Percentiles rank a stretch among this genome's conserved stretches.
These are phyloP conservation scores for Drosophila pullipes DNA, from an alignment of 2,888 invertebrate species.

Conservation along the genomic window DNA sequence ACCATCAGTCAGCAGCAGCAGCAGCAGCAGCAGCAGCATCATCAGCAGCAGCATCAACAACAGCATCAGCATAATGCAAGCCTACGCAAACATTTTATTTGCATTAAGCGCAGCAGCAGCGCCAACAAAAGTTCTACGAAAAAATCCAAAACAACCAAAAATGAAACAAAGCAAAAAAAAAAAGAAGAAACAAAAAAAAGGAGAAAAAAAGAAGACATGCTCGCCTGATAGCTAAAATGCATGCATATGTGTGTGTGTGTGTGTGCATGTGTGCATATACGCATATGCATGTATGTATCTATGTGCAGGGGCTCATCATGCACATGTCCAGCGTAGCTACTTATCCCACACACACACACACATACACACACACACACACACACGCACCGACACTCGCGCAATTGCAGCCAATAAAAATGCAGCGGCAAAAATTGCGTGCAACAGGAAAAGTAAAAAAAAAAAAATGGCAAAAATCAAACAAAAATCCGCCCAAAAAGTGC, in stretches of 20 bases:
- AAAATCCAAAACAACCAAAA: constrained; percentile 39
- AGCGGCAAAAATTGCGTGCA: constrained; percentile 83
- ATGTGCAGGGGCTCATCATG: constrained; percentile 25
- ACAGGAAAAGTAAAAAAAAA: constrained; percentile 51
- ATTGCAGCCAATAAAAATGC: constrained; percentile 86
- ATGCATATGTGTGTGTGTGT: constrained; percentile 47
- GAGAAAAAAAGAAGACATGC: constrained; percentile 38
- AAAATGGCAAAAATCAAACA: constrained; percentile 66
- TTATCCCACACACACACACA: constrained; percentile 58
- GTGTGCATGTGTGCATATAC: constrained; percentile 9
- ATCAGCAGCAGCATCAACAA: constrained; percentile 3
- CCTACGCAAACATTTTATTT: constrained; percentile 84
- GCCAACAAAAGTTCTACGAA: constrained; percentile 45
- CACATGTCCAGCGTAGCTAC: constrained; percentile 71
- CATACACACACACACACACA: constrained; percentile 50
- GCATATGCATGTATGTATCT: neutral
- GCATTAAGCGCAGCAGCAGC: constrained; percentile 64
- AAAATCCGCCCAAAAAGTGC: constrained; percentile 66
- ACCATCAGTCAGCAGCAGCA: constrained; percentile 24
- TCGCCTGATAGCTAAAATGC: constrained; percentile 73
- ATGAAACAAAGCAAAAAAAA: constrained; percentile 58
- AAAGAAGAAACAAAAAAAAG: constrained; percentile 58
- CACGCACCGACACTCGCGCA: constrained; percentile 41
- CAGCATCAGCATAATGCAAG: constrained; percentile 79
- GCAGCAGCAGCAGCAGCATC: constrained; percentile 60